phyloP scores from a whole-genome alignment of 2,888 invertebrate species.

The Sphaerophoria rueppellii region DNA sequence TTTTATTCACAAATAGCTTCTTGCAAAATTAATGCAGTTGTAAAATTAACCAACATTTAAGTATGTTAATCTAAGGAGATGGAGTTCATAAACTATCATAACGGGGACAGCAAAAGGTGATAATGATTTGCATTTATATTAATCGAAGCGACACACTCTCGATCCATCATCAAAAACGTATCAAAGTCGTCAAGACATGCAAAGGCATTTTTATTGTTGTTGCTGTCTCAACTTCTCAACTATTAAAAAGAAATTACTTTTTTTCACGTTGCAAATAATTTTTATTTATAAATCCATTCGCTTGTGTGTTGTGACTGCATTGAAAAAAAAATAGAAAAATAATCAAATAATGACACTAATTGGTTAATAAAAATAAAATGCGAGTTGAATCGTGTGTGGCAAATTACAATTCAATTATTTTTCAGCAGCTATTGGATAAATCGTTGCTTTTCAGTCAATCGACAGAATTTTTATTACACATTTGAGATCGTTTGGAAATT shows the following conservation, averaged over 20 bases:
- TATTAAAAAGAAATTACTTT: slow-evolving; percentile 4
- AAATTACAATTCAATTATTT: slow-evolving; percentile 1
- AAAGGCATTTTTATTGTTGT: neutral
- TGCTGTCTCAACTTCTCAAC: neutral
- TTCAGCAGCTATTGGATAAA: neutral
- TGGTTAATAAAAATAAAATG: neutral
- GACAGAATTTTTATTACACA: too few species aligned
- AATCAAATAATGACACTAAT: slow-evolving; percentile 17
- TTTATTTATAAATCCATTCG: slow-evolving; percentile 1
- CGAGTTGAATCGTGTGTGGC: neutral
- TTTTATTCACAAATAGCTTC: too few species aligned
- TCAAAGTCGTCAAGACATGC: slow-evolving; percentile 1
- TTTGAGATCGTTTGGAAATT: too few species aligned
- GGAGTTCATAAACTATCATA: neutral
- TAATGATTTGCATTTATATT: neutral
- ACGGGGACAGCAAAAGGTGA: neutral
- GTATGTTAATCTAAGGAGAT: too few species aligned
- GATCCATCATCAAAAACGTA: slow-evolving; percentile 2
- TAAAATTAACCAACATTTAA: too few species aligned
- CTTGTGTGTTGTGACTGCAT: neutral
- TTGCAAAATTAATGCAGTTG: too few species aligned
- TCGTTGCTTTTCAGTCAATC: too few species aligned
- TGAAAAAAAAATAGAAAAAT: neutral
- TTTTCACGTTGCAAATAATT: neutral
- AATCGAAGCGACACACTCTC: neutral